Conservation (phyloP, 2,888 invertebrate genomes). For the Gisinianus flammeolus region DNA sequence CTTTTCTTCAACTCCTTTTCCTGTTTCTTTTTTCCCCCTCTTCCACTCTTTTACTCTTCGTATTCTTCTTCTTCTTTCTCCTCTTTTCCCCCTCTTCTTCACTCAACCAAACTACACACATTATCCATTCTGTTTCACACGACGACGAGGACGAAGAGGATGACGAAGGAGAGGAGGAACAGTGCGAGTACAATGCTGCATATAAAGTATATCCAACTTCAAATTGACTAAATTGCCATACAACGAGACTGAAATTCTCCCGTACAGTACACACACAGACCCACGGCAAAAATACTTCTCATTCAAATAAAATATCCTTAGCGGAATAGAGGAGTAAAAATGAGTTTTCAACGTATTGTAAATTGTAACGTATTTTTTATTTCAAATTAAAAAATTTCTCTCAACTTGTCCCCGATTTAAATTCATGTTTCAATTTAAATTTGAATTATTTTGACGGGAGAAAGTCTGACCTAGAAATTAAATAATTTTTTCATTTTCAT, state of each 20-base stretch:
- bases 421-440: too few relatives aligned
- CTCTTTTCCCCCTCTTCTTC: not conserved
- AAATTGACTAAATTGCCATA: slow-evolving; percentile 33
- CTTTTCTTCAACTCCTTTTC: not conserved
- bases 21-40: not conserved
- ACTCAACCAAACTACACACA: slow-evolving; percentile 10
- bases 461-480: too few relatives aligned
- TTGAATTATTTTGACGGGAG: too few relatives aligned
- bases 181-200: slow-evolving; percentile 23
- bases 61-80: not conserved
- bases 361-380: too few relatives aligned
- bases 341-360: too few relatives aligned
- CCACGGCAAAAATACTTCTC: not conserved
- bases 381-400: too few relatives aligned
- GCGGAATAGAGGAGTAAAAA: too few relatives aligned
- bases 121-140: slow-evolving; percentile 35
- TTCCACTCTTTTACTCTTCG: slow-evolving; percentile 6
- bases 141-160: not conserved
- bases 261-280: not conserved
- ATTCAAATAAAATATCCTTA: too few relatives aligned
- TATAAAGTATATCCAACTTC: slow-evolving; percentile 5
- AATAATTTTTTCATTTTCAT: not conserved
- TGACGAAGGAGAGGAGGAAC: not conserved
- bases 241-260: slow-evolving; percentile 9
- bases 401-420: too few relatives aligned